Evolutionary conservation across 1,140 invertebrate genomes (phyloP), one percentile per base, ranked within the genome.

Genomic region (Zaprionus gabonicus): DNA sequence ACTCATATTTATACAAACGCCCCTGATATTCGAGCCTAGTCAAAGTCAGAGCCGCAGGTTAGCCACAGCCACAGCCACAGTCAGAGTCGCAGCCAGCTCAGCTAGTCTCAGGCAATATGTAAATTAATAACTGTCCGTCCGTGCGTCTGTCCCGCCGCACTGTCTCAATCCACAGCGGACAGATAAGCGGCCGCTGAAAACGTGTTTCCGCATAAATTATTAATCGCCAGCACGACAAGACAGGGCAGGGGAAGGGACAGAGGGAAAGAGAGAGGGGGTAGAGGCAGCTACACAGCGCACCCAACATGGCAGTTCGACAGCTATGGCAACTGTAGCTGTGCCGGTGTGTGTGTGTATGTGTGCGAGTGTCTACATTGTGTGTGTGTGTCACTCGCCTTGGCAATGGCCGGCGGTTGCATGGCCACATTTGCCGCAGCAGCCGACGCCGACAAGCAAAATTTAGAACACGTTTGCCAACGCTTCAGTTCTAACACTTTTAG

Each of bases 1-100:
- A 88, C 78, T 91, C 88, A 91, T 91, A 91, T 91, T 91, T 91
- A 91, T 91, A 82, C 71, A 88, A 88, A 88, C 78, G 81, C 67
- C 84, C 81, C 79, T 91, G 88, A 85, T 91, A 91, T 71, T 73
- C 85, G 41, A 81, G 66, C 76, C 81, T 46, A 81, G 65, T 31
- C 20, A 25, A 20, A 20, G 46, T 20, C 46, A 62, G 23, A 53
- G 34, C 58, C 75, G 70, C 72, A 78, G 66, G 53, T 64, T 80
- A 57, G 25, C 58, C 53, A 13, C 46, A 41, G 36, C 28, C 28
- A 28, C 5, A 28, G 28, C 1, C 28, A 2, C 41, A 49, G 51
- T 34, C 23, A 31, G 7, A 28, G 28, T 1, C 28, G 0, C 41
- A 34, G 31, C 49, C 34, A 15, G 46, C 41, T 34, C 67, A 56